Evolutionary conservation across 2,113 vertebrate genomes (phyloP), one percentile per base, ranked within the genome.

Genomic region (Pseudopodoces humilis): DNA sequence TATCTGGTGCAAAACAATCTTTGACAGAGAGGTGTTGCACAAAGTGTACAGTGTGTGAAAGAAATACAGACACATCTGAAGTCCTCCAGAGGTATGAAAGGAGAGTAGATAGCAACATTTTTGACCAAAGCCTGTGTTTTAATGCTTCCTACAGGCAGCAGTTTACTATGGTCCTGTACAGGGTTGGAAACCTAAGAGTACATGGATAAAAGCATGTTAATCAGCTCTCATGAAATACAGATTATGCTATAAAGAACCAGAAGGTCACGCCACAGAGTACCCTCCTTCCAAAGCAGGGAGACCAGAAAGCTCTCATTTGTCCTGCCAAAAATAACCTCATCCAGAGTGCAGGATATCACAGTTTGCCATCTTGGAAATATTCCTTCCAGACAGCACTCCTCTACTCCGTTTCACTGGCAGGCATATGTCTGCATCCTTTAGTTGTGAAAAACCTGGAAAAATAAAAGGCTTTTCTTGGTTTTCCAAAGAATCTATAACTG

Each of bases 361-460:
- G 13, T 65, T 88, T 90, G 59, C 70, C 46, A 41, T 87, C 78
- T 93, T 91, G 69, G 69, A 95, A 65, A 50, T 37, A 76, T 69
- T 76, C n/a, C 24, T 64, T 75, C 62, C 75, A 80, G 37, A 37
- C 53, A 85, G 41, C 30, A 37, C 13, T 71, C 44, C n/a, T 72
- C 33, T 72, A 55, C 41, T 46, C 43, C 0, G 0, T 68, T 90
- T 85, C 41, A 62, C 44, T 82, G 2, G 1, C 37, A 62, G 44
- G 24, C 15, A 62, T 44, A 52, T 49, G 89, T 71, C 70, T 87
- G 24, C 17, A 67, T 20, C 49, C 22, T 84, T 82, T 44, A 52
- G 11, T 30, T 82, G 74, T 47, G 15, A 75, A 84, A 84, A 79
- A 35, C 7, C 18, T n/a, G 17, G 25, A 76, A 28, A 72, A 69